Evolutionary conservation across 2,888 invertebrate species (phyloP), one percentile per base, ranked within the genome.

Genomic region (Cosmia trapezina): DNA sequence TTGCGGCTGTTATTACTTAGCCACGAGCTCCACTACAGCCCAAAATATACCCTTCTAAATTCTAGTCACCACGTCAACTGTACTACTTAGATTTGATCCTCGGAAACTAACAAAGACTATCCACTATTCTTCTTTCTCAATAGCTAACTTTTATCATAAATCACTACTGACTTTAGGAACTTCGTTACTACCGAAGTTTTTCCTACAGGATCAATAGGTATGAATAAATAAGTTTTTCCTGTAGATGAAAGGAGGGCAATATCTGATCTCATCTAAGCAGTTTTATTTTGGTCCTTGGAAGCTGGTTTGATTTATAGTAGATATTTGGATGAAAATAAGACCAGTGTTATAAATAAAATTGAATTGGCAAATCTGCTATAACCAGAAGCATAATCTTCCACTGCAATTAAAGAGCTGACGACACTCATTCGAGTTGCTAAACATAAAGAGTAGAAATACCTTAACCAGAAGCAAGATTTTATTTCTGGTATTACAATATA

Each of bases 161-260:
- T 80, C 78, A 68, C 74, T 41, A 37, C 49, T 28, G 63, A 47
- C 70, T 81, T 43, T 11, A 33, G 8, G 43, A 60, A 76, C 63
- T 80, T 80, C 56, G 67, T 69, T 54, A 70, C 73, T 45, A 41
- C 28, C n/a, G 8, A 79, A 79, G 56, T 76, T 79, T 63, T 59
- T 76, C 22, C 19, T 41, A 54, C 45, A 49, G 17, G 47, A 80
- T 81, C 79, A 81, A 73, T 81, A 78, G 54, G 67, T 64, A 73
- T 80, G 82, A 81, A 80, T 80, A 78, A 70, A 73, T 78, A 73
- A 80, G 59, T 57, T 76, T 80, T 65, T 67, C 14, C 43, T 78
- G 43, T n/a, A 53, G 49, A 61, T n/a, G 7, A 67, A 70, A 68
- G 9, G 28, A 61, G 3, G 45, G 45, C 51, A 41, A 59, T 51